Percentiles rank a stretch among this genome's conserved stretches.
phyloP scores from a whole-genome alignment of 2,888 invertebrate genomes.

The Hydrotaea diabolus region DNA sequence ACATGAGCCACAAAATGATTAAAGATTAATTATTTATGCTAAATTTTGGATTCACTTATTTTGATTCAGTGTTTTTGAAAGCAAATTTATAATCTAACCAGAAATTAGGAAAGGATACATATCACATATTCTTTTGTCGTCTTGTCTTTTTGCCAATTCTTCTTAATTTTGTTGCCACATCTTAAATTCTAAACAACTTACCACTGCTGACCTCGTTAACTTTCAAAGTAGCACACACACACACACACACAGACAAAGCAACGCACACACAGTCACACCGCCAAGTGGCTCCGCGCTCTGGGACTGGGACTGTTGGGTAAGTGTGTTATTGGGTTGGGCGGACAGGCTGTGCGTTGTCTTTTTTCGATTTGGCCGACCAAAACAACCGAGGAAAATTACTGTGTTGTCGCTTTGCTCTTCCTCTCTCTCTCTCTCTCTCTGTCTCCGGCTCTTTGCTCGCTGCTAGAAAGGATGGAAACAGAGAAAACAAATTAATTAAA shows the following conservation, averaged over 20 bases:
- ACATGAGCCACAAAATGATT: no score
- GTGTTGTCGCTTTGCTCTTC: background rate
- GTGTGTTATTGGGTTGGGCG: background rate
- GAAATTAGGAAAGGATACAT: no score
- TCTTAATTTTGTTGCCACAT: no score
- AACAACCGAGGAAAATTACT: slow-evolving; percentile 44
- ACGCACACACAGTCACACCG: slow-evolving; percentile 3
- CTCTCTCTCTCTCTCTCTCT: background rate
- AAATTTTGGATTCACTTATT: no score
- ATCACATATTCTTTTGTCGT: no score
- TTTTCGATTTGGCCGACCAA: background rate
- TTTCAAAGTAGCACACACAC: slow-evolving; percentile 7
- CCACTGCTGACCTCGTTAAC: slow-evolving; percentile 17
- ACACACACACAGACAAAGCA: background rate
- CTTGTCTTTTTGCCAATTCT: no score
- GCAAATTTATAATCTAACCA: no score
- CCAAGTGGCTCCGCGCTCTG: background rate
- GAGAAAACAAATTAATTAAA: slow-evolving; percentile 65
- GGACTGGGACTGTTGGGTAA: background rate
- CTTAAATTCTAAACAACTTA: background rate
- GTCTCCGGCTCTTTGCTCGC: background rate
- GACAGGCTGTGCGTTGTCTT: slow-evolving; percentile 1
- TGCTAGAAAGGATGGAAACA: slow-evolving; percentile 34
- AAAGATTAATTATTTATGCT: no score
- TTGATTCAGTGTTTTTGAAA: no score